Base-by-base conservation (phyloP, 2,797 vertebrate genomes). In the Coluber constrictor region DNA sequence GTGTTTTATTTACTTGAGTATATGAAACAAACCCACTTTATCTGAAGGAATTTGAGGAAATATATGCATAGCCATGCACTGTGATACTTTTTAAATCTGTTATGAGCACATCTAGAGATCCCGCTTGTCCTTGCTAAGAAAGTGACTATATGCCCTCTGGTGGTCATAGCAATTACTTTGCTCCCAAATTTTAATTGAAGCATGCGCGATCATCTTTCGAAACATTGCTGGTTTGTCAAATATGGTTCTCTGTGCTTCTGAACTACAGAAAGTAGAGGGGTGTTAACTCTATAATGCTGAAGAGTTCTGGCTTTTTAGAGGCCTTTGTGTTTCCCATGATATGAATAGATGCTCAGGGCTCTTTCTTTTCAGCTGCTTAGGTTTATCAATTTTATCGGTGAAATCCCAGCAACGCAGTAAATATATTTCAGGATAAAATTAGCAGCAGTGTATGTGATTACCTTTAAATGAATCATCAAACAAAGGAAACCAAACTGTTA, bases 401-500 rank as follows among this genome's bases (percentile, higher is more conserved):
- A 12, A 94, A 89, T 93, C 92, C 60, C 88, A 16, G 87, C 59
- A 94, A 90, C 63, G 5, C 37, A n/a, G 12, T 87, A 83, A 94
- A 94, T 93, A 94, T 93, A 94, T 90, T 94, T 12, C 54, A 95
- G 89, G 54, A 20, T 8, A 61, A 74, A 83, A n/a, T 63, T 70
- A 94, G 0, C 23, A 95, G 2, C n/a, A 89, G 25, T 27, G 88
- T 63, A 57, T 37, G 70, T 55, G 15, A 66, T 93, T 88, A 54
- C 59, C 74, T 55, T 57, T 88, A 83, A 93, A 94, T 16, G 79
- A 9, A 54, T 13, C 66, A 90, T 91, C 74, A 90, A 70, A 29
- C 66, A 93, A 94, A 93, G 29, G 63, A 94, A 93, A 93, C 89
- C 89, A 92, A 87, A 86, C 70, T 93, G 93, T 90, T 92, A 47